phyloP scores from a whole-genome alignment of 2,888 invertebrate genomes.

The Protophormia terraenovae region DNA sequence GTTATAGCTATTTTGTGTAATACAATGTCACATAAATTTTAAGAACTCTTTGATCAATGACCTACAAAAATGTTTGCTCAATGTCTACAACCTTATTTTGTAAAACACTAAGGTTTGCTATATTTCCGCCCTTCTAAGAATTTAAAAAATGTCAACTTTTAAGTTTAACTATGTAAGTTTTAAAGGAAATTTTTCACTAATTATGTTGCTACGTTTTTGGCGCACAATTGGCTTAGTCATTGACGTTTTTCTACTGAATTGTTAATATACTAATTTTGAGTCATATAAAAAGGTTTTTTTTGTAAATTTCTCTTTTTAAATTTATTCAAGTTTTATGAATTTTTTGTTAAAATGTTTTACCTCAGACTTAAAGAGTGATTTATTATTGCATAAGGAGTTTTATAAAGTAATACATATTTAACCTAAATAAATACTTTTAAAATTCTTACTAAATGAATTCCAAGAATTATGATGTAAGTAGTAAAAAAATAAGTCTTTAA shows the following conservation, averaged over 20 bases:
- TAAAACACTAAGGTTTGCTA: neutral
- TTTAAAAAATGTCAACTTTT: neutral
- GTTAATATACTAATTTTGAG: neutral
- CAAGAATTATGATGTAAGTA: too few species aligned
- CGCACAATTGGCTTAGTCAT: neutral
- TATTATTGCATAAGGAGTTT: too few species aligned
- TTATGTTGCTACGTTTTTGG: neutral
- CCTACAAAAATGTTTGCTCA: neutral
- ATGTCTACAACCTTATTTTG: too few species aligned
- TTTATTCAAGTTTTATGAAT: too few species aligned
- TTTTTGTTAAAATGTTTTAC: too few species aligned
- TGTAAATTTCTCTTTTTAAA: too few species aligned
- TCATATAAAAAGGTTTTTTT: neutral
- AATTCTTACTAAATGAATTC: too few species aligned
- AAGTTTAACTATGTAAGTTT: neutral
- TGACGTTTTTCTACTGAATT: neutral
- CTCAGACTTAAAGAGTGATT: too few species aligned
- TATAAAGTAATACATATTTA: too few species aligned
- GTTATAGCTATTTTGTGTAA: neutral
- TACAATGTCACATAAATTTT: neutral
- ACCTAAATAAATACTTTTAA: too few species aligned
- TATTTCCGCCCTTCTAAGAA: neutral
- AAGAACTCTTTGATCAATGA: neutral
- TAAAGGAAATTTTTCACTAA: neutral
- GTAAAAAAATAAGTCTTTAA: too few species aligned